Evolutionary conservation across 2,797 vertebrate species (phyloP).

Genomic region (Menidia menidia): DNA sequence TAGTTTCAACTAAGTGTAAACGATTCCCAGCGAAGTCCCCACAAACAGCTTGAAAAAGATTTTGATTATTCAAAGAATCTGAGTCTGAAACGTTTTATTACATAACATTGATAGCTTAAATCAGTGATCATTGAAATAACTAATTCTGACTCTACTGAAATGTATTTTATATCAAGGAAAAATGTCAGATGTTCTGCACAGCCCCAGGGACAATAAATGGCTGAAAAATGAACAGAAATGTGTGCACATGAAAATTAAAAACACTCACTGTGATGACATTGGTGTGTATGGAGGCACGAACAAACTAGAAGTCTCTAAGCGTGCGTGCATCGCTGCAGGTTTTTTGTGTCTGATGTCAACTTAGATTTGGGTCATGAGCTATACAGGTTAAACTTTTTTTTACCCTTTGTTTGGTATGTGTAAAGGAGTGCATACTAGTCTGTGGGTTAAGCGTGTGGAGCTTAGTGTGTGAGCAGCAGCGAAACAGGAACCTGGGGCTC

Average conservation of each 20-base stretch:
- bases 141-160: neutral
- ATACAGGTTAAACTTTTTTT: constrained; percentile 49
- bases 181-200: neutral
- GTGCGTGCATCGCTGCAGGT: constrained; percentile 18
- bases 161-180: neutral
- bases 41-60: neutral
- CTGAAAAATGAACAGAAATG: neutral
- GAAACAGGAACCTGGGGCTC: constrained; percentile 92
- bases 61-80: neutral
- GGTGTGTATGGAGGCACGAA: neutral
- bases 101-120: neutral
- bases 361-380: constrained; percentile 81
- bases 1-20: neutral
- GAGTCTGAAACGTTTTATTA: too few species aligned
- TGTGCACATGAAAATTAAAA: neutral
- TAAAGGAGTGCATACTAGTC: constrained; percentile 38
- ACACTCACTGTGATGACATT: neutral
- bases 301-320: neutral
- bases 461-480: constrained; percentile 78
- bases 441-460: constrained; percentile 13
- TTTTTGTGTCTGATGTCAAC: constrained; percentile 34
- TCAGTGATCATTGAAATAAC: neutral
- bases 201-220: neutral
- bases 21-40: neutral
- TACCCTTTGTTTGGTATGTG: constrained; percentile 18